Evolutionary conservation across 2,113 vertebrate genomes (phyloP), one percentile per base, ranked within the genome.

Genomic region (Caranx melampygus): DNA sequence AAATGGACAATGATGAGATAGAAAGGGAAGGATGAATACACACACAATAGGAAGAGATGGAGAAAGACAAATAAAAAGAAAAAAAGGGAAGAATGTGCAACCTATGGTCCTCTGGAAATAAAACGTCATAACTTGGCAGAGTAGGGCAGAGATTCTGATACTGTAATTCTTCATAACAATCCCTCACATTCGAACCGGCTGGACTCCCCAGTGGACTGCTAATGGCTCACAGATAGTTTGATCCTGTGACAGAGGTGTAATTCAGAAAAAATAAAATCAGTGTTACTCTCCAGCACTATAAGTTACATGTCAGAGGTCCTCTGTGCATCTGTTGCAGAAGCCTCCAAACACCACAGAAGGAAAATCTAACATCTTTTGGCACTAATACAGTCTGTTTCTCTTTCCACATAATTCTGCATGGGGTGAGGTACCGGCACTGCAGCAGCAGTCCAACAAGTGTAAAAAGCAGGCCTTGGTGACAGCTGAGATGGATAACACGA

Each of bases 401-500:
- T 15, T 49, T 15, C 44, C 7, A 71, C 45, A 52, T 15, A 40
- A 49, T 42, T 15, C 12, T 13, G 26, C 21, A 5, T 35, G 42
- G 57, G 52, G 62, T 15, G 6, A 72, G 45, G 64, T 20, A 49
- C 8, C 15, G 58, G 33, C 14, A 45, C n/a, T 79, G 44, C 75
- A 65, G 68, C 61, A 57, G 33, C 26, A 31, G 33, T 31, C 21
- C 72, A 57, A 33, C 52, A 26, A 52, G 47, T 16, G 55, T 35
- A 61, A 59, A 69, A 72, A 45, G 15, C 44, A 79, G 65, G n/a
- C 60, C 49, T 61, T 60, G 6, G 35, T 60, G 75, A 79, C 90
- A 89, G 83, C 85, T 79, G 87, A 75, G 72, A 40, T 44, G 35
- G 61, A 83, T 81, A 76, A 87, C 21, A 4, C 4, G 44, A 72